phyloP scores from a whole-genome alignment of 2,113 vertebrate genomes.

The Oxygymnocypris stewartii region DNA sequence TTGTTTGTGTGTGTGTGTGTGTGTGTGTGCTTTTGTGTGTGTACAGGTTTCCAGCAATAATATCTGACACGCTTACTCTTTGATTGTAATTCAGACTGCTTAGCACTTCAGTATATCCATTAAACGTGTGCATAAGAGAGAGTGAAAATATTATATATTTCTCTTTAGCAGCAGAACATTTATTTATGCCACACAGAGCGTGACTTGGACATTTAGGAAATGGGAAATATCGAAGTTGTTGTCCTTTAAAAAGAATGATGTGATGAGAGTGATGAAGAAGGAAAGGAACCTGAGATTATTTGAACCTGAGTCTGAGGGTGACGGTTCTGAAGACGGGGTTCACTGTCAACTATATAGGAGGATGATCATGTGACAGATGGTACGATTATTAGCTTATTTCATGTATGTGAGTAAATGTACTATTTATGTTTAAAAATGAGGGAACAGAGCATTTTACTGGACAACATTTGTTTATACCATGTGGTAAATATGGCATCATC shows the following conservation, averaged over 20 bases:
- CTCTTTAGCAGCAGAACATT: not conserved
- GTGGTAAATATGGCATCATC: not conserved
- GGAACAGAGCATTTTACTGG: no score
- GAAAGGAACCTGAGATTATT: not conserved
- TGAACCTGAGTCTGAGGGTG: not conserved
- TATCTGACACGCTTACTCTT: not conserved
- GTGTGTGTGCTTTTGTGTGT: not conserved
- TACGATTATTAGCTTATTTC: not conserved
- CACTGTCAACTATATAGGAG: not conserved
- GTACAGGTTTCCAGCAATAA: not conserved
- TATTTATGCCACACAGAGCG: not conserved
- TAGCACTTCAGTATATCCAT: not conserved
- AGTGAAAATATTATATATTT: not conserved
- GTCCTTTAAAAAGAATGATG: not conserved
- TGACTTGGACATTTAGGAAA: not conserved
- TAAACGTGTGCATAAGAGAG: not conserved
- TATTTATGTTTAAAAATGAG: no score
- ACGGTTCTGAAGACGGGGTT: not conserved
- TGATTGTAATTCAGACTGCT: not conserved
- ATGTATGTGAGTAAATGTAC: not conserved
- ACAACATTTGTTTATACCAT: not conserved
- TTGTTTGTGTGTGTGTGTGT: not conserved
- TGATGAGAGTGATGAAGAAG: not conserved
- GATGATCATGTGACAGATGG: not conserved
- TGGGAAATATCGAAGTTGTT: not conserved